Evolutionary conservation across 2,888 invertebrate genomes (phyloP).

Genomic region (Cephus rjabovi): DNA sequence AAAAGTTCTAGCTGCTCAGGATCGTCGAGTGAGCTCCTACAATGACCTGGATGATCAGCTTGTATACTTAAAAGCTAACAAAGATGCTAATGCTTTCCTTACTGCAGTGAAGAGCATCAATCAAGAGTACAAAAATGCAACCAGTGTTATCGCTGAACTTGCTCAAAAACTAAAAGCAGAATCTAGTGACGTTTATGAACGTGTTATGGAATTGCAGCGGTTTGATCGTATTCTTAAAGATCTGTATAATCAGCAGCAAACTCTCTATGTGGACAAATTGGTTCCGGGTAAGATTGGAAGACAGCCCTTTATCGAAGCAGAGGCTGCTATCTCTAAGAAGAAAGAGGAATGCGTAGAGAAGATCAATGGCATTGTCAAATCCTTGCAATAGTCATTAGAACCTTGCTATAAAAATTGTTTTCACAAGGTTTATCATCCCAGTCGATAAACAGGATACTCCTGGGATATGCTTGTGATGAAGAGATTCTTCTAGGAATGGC

Average conservation of each 20-base stretch:
- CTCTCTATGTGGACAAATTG: constrained; percentile 72
- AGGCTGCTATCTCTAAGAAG: constrained; percentile 69
- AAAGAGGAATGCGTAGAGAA: constrained; percentile 71
- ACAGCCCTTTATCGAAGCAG: constrained; percentile 72
- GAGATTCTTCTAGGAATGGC: too few relatives aligned
- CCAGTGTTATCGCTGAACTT: constrained; percentile 68
- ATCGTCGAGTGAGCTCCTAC: constrained; percentile 72
- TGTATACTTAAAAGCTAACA: constrained; percentile 71
- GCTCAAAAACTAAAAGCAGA: constrained; percentile 71
- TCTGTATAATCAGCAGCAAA: constrained; percentile 67
- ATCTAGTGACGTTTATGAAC: constrained; percentile 72
- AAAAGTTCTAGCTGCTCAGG: constrained; percentile 71
- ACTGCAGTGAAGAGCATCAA: constrained; percentile 71
- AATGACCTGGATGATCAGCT: constrained; percentile 73
- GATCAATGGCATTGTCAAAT: constrained; percentile 68
- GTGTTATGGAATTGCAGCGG: constrained; percentile 72
- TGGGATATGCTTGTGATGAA: too few relatives aligned
- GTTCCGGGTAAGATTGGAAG: constrained; percentile 72
- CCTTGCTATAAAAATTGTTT: too few relatives aligned
- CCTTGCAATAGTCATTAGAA: constrained; percentile 53
- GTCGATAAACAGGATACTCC: too few relatives aligned
- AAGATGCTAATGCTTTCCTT: constrained; percentile 69
- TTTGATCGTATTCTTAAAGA: constrained; percentile 69
- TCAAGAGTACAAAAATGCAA: constrained; percentile 72
- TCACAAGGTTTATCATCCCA: too few relatives aligned